phyloP scores from a whole-genome alignment of 2,797 vertebrate species.

The Petrocephalus sullivani region DNA sequence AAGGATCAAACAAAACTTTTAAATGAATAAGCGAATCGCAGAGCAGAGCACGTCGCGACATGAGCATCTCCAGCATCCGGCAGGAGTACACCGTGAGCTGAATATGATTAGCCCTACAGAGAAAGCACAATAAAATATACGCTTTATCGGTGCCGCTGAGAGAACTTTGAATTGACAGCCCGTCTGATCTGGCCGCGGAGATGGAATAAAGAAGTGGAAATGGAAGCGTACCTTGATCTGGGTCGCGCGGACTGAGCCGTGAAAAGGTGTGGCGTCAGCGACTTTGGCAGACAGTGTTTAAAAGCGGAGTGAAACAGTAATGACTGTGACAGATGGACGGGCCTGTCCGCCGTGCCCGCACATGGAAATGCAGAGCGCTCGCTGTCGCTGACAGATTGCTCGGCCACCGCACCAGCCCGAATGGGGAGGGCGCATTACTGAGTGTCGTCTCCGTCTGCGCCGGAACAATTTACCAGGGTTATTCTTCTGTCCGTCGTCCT shows the following conservation, averaged over 20 bases:
- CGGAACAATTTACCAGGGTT: background rate
- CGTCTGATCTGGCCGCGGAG: background rate
- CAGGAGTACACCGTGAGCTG: background rate
- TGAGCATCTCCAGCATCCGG: background rate
- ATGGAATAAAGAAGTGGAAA: background rate
- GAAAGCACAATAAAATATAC: background rate
- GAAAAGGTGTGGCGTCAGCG: background rate
- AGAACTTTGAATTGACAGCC: background rate
- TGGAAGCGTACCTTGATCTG: background rate
- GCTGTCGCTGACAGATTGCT: background rate
- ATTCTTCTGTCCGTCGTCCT: background rate
- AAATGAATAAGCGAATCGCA: background rate
- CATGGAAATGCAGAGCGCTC: background rate
- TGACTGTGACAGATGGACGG: background rate
- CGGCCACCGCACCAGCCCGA: background rate
- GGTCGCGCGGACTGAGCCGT: background rate
- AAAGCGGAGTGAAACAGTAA: background rate
- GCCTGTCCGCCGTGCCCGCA: background rate
- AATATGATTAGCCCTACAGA: background rate
- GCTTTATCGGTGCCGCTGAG: background rate
- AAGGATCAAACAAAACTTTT: background rate
- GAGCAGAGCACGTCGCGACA: background rate
- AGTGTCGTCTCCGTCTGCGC: background rate
- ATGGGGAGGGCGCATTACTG: background rate
- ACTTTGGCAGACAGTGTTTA: background rate